These are phyloP conservation scores for Myanophis thanlyinensis DNA, from an alignment of 2,113 vertebrate genomes.

Conservation along the genomic window DNA sequence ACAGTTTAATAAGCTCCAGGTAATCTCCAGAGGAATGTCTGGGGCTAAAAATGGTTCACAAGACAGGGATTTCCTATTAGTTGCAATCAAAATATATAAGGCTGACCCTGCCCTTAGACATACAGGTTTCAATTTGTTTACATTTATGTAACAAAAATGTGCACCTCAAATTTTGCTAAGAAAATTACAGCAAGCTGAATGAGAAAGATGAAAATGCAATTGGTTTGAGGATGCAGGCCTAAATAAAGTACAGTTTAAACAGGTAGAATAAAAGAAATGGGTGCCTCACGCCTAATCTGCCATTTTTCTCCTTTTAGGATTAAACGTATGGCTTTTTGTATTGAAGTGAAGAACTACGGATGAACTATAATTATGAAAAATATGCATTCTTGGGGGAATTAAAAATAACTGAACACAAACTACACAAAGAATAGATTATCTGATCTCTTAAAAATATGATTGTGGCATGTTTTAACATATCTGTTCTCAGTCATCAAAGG, in stretches of 20 bases:
- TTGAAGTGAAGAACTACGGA: constrained; percentile 8
- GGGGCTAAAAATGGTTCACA: background rate
- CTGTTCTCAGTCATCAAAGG: constrained; percentile 18
- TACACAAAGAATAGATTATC: constrained; percentile 20
- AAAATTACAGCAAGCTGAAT: background rate
- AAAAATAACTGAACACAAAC: constrained; percentile 16
- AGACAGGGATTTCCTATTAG: background rate
- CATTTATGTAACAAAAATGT: background rate
- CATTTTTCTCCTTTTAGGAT: background rate
- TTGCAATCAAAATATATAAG: background rate
- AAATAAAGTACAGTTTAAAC: background rate
- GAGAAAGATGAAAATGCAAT: background rate
- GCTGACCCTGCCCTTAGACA: background rate
- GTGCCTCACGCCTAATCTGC: background rate
- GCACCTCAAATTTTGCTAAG: background rate
- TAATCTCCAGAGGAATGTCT: background rate
- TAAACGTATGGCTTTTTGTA: constrained; percentile 2
- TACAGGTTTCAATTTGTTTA: background rate
- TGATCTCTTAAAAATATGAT: background rate
- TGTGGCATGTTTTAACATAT: constrained; percentile 21
- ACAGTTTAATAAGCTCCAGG: background rate
- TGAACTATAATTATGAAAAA: constrained; percentile 23
- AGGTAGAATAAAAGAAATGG: background rate
- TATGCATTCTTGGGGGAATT: constrained; percentile 3
- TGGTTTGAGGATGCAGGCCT: background rate